Base-by-base conservation (phyloP, 2,113 vertebrate species). In the Terrapene triunguis region DNA sequence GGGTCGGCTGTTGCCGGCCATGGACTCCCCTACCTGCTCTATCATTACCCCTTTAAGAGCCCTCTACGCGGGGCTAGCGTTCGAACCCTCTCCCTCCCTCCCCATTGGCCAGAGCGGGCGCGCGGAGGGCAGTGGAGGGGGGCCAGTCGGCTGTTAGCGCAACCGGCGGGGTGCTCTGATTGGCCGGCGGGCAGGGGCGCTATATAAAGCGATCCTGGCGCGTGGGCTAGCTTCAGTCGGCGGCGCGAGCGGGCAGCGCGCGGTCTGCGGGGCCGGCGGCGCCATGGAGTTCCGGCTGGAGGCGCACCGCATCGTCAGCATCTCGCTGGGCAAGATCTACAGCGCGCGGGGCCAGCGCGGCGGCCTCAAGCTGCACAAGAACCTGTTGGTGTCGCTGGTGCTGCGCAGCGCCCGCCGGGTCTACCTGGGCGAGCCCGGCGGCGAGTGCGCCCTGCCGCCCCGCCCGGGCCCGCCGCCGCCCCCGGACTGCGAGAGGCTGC, bases 311-410 rank as follows among this genome's bases (percentile, higher is more conserved):
- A 99, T 99, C 93, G 99, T 99, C 98, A 99, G 99, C 92, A 99
- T 99, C 81, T 99, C 99, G 1, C 98, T 99, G 44, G 99, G 99
- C 97, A 99, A 99, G 95, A 99, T 99, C 89, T 99, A 99, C 97
- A 98, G 98, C 92, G 99, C 99, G 9, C 98, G 99, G 89, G 98
- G 98, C 29, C 99, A 99, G 95, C 98, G 99, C 80, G 99, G 99
- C 76, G 99, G 99, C 79, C 98, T 98, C 89, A 99, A 99, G 95
- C 98, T 99, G 35, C 99, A 99, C 95, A 99, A 99, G 96, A 99
- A 99, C 95, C 98, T 99, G 1, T 98, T 99, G 93, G 99, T 99
- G 62, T 99, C 99, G 42, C 96, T 99, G 84, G 99, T 99, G 59
- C 97, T 99, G 81, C 98, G 99, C 93, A 99, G 98, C 96, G 99